Evolutionary conservation across 1,140 invertebrate genomes (phyloP).

Genomic region (Marisa cornuarietis): DNA sequence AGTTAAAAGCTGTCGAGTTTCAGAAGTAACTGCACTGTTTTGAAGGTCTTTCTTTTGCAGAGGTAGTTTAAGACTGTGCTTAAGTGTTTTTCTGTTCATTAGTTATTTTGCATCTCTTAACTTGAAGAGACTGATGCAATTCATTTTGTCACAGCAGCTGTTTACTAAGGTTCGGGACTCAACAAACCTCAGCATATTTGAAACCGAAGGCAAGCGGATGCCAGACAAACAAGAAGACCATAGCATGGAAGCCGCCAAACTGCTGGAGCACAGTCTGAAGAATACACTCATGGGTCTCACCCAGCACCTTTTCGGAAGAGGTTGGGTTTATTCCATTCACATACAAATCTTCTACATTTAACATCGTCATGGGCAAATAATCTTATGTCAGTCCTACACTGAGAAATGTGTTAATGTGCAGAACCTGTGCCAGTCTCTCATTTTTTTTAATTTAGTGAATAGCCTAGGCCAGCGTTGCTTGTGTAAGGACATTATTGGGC

Average conservation of each 20-base stretch:
- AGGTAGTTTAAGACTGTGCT: too few species aligned
- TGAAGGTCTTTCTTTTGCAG: too few species aligned
- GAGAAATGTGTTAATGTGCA: too few species aligned
- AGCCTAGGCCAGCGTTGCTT: too few species aligned
- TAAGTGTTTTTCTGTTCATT: too few species aligned
- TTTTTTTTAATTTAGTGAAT: too few species aligned
- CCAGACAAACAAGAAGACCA: constrained; percentile 86
- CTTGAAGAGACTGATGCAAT: too few species aligned
- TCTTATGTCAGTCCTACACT: not conserved
- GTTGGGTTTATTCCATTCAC: constrained; percentile 61
- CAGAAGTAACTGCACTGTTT: not conserved
- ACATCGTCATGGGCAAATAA: not conserved
- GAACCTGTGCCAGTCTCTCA: too few species aligned
- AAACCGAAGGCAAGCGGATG: constrained; percentile 72
- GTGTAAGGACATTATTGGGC: too few species aligned
- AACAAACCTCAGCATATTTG: constrained; percentile 61
- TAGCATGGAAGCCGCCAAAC: constrained; percentile 84
- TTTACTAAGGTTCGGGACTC: constrained; percentile 49
- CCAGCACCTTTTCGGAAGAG: constrained; percentile 83
- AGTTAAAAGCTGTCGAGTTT: too few species aligned
- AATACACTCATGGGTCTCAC: constrained; percentile 79
- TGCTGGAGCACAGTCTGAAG: constrained; percentile 90
- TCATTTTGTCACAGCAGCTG: constrained; percentile 44
- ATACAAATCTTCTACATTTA: not conserved
- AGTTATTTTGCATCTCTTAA: too few species aligned